phyloP scores from a whole-genome alignment of 2,113 vertebrate species.

The Stigmatopora argus region DNA sequence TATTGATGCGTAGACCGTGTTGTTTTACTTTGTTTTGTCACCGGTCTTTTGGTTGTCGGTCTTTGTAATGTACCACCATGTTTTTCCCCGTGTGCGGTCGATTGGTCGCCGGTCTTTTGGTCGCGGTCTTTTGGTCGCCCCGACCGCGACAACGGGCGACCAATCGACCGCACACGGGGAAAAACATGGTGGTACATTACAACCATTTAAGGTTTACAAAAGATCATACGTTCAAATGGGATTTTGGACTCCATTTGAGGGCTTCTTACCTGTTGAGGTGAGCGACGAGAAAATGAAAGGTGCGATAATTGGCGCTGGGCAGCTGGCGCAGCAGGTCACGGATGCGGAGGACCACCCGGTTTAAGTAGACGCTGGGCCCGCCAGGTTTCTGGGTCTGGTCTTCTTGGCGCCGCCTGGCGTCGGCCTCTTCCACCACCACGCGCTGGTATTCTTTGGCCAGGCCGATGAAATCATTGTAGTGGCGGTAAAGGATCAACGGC shows the following conservation, averaged over 20 bases:
- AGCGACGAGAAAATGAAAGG: conserved; percentile 82
- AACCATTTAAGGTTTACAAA: too few species aligned
- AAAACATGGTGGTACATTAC: too few species aligned
- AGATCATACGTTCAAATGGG: too few species aligned
- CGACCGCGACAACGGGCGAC: too few species aligned
- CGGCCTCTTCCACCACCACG: conserved; percentile 73
- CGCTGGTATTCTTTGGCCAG: conserved; percentile 87
- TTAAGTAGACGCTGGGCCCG: conserved; percentile 73
- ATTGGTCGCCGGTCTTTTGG: too few species aligned
- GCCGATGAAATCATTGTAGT: conserved; percentile 92
- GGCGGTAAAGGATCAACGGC: conserved; percentile 86
- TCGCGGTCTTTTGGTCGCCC: too few species aligned
- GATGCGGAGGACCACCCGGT: conserved; percentile 82
- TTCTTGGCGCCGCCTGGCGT: conserved; percentile 48
- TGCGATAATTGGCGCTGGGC: conserved; percentile 82
- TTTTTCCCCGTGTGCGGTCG: too few species aligned
- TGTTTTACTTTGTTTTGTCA: too few species aligned
- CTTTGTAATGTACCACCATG: too few species aligned
- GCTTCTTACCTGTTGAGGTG: conserved; percentile 82
- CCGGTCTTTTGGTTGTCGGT: too few species aligned
- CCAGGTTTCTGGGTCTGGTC: conserved; percentile 34
- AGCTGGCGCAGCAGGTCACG: conserved; percentile 85
- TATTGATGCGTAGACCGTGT: too few species aligned
- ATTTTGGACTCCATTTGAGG: not conserved
- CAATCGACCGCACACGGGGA: too few species aligned